These are phyloP conservation scores for Odocoileus virginianus DNA, from an alignment of 2,113 vertebrate species.

Conservation along the genomic window DNA sequence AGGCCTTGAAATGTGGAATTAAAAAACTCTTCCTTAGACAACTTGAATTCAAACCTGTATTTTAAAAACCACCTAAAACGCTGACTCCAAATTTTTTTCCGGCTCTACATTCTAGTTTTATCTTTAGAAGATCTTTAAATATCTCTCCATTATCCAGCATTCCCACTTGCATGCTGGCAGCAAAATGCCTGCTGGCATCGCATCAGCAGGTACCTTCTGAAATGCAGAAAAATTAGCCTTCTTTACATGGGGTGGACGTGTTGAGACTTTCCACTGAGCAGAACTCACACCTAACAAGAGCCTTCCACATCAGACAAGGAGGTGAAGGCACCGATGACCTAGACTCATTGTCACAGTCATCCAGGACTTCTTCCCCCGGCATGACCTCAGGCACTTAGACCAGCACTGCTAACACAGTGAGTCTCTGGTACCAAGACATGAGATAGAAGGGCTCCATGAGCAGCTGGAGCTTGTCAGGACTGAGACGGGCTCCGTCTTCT, in stretches of 20 bases:
- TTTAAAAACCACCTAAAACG: background rate
- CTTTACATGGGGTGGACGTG: fast-evolving
- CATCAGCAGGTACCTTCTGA: background rate
- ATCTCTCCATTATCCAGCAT: background rate
- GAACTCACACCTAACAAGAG: background rate
- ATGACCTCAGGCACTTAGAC: background rate
- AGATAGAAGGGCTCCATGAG: background rate
- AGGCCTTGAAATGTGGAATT: background rate
- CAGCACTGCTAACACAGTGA: background rate
- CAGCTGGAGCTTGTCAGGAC: background rate
- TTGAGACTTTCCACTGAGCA: background rate
- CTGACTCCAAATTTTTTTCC: background rate
- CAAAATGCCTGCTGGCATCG: fast-evolving
- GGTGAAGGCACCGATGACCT: background rate
- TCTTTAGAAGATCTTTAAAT: conserved; percentile 30
- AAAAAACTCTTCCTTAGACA: background rate
- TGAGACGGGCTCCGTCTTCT: background rate
- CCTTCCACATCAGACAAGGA: background rate
- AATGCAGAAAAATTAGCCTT: background rate
- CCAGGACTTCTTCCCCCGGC: background rate
- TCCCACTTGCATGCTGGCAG: background rate
- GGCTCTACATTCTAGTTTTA: background rate
- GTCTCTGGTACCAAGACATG: fast-evolving
- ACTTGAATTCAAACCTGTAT: background rate
- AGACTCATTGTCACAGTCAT: background rate